Evolutionary conservation across 2,113 vertebrate genomes (phyloP).

Genomic region (Myodes glareolus): DNA sequence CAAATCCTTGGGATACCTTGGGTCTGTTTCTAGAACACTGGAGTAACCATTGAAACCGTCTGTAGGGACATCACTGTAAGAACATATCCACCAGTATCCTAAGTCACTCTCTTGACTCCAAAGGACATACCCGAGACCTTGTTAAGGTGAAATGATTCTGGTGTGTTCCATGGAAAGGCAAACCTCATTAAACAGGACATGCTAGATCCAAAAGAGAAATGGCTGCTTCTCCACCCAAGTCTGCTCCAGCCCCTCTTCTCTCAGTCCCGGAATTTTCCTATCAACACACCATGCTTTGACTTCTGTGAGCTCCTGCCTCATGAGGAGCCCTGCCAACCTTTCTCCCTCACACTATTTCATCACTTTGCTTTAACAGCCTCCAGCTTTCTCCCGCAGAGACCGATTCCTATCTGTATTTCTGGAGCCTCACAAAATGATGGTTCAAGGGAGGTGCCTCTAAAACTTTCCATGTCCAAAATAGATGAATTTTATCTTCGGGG

Average conservation of each 20-base stretch:
- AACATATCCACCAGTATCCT: neutral
- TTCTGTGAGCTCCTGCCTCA: neutral
- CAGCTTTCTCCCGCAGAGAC: neutral
- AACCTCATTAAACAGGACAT: neutral
- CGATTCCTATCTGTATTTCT: neutral
- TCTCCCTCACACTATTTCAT: neutral
- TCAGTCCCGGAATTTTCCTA: neutral
- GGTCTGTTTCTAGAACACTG: neutral
- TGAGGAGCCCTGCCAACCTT: no score
- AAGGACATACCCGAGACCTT: neutral
- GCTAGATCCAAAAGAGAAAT: neutral
- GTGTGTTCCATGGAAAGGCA: neutral
- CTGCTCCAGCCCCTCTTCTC: neutral
- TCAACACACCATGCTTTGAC: neutral
- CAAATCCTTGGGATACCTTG: neutral
- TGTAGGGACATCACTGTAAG: neutral
- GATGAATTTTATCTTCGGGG: neutral
- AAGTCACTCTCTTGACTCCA: neutral
- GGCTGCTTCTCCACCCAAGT: neutral
- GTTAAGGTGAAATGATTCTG: neutral
- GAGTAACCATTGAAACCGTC: neutral
- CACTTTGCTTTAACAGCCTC: neutral
- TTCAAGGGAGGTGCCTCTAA: neutral
- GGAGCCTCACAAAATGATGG: neutral
- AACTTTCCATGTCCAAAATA: constrained; percentile 1